These are phyloP conservation scores for Exocentrus adspersus DNA, from an alignment of 2,888 invertebrate species.

Conservation along the genomic window DNA sequence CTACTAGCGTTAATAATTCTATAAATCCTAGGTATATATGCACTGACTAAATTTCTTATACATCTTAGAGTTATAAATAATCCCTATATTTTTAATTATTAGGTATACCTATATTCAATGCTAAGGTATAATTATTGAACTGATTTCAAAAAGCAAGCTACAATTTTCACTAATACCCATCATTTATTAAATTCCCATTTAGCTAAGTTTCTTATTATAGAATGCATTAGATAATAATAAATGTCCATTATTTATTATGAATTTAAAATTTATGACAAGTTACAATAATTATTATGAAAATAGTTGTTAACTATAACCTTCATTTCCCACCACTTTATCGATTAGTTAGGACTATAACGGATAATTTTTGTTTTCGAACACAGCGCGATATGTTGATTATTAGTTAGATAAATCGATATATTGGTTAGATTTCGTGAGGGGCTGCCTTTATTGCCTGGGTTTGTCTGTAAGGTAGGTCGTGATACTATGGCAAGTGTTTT, in stretches of 20 bases:
- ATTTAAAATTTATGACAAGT: neutral
- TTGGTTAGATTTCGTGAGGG: constrained; percentile 19
- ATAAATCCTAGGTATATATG: too few relatives aligned
- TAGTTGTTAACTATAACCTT: neutral
- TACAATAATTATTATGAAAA: neutral
- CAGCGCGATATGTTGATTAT: constrained; percentile 21
- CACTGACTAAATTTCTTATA: too few relatives aligned
- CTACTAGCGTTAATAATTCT: too few relatives aligned
- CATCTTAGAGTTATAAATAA: too few relatives aligned
- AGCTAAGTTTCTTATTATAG: neutral
- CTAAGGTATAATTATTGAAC: neutral
- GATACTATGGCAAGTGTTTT: constrained; percentile 41
- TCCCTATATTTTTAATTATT: too few relatives aligned
- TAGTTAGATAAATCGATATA: constrained; percentile 26
- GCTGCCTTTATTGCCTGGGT: constrained; percentile 15
- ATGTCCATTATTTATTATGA: neutral
- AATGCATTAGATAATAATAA: neutral
- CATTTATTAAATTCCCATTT: neutral
- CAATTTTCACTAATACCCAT: neutral
- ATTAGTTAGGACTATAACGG: neutral
- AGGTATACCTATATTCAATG: too few relatives aligned
- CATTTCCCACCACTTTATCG: constrained; percentile 9
- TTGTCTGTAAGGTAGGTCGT: constrained; percentile 46
- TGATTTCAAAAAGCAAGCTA: neutral
- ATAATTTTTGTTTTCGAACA: constrained; percentile 7